phyloP scores from a whole-genome alignment of 2,888 invertebrate species.

The Chrysopilus asiliformis region DNA sequence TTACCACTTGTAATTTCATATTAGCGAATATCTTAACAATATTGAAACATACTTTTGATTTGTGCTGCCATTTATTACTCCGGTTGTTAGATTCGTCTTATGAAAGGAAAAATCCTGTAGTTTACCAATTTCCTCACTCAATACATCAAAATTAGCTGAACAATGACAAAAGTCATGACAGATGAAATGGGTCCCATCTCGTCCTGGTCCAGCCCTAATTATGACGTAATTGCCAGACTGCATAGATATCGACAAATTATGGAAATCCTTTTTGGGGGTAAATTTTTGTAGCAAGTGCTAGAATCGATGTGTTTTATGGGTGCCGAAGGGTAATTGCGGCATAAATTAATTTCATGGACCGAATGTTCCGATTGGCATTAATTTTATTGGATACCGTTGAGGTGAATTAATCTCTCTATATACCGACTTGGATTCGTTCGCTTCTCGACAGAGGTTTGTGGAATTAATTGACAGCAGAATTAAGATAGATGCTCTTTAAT shows the following conservation, averaged over 20 bases:
- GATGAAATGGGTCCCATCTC: too few species aligned
- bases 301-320: conserved; percentile 36
- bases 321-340: conserved; percentile 35
- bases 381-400: conserved; percentile 8
- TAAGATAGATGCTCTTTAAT: conserved; percentile 7
- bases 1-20: too few species aligned
- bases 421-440: neutral
- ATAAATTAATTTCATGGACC: conserved; percentile 38
- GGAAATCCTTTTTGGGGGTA: conserved; percentile 29
- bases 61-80: too few species aligned
- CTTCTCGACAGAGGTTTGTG: conserved; percentile 6
- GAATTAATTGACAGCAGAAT: conserved; percentile 12
- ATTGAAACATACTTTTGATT: too few species aligned
- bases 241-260: conserved; percentile 37
- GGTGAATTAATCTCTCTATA: conserved; percentile 8
- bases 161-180: too few species aligned
- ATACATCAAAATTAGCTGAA: too few species aligned
- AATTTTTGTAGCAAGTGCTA: conserved; percentile 9
- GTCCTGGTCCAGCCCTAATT: conserved; percentile 26
- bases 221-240: conserved; percentile 34
- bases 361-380: conserved; percentile 18
- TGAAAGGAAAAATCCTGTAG: too few species aligned
- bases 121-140: too few species aligned
- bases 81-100: too few species aligned
- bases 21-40: too few species aligned